These are phyloP conservation scores for Chelonus insularis DNA, from an alignment of 1,140 invertebrate species.

Conservation along the genomic window DNA sequence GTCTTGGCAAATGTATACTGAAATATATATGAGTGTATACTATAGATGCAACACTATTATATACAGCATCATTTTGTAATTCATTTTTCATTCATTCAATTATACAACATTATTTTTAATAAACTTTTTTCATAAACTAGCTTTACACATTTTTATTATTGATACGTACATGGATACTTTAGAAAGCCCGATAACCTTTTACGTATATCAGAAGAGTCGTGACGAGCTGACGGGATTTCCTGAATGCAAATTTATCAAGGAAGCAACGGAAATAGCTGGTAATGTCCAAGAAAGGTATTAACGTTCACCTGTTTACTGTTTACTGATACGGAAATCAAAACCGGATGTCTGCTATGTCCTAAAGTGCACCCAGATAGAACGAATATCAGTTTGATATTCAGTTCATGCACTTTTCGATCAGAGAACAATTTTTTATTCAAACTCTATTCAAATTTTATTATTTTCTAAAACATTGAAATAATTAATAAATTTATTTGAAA, in stretches of 20 bases:
- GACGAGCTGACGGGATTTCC: neutral
- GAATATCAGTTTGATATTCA: neutral
- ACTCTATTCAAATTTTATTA: too few relatives aligned
- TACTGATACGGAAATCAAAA: slow-evolving; percentile 54
- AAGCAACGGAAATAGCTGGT: slow-evolving; percentile 44
- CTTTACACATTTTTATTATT: too few relatives aligned
- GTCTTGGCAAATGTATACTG: neutral
- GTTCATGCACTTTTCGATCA: neutral
- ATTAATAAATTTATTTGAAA: too few relatives aligned
- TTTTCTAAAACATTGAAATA: too few relatives aligned
- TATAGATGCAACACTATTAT: too few relatives aligned
- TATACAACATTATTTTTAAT: too few relatives aligned
- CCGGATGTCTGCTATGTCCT: slow-evolving; percentile 45
- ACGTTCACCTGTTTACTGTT: slow-evolving; percentile 55
- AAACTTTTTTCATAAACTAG: too few relatives aligned
- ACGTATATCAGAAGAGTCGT: slow-evolving; percentile 5
- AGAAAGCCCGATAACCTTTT: too few relatives aligned
- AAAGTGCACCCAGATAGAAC: slow-evolving; percentile 24
- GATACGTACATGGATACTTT: too few relatives aligned
- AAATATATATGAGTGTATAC: slow-evolving; percentile 31
- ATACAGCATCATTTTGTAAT: too few relatives aligned
- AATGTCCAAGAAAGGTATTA: slow-evolving; percentile 27
- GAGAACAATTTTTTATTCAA: too few relatives aligned
- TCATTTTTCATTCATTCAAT: too few relatives aligned
- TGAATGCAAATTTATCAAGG: slow-evolving; percentile 1